Evolutionary conservation across 2,113 vertebrate species (phyloP).

Genomic region (Phrynosoma blainvillii): DNA sequence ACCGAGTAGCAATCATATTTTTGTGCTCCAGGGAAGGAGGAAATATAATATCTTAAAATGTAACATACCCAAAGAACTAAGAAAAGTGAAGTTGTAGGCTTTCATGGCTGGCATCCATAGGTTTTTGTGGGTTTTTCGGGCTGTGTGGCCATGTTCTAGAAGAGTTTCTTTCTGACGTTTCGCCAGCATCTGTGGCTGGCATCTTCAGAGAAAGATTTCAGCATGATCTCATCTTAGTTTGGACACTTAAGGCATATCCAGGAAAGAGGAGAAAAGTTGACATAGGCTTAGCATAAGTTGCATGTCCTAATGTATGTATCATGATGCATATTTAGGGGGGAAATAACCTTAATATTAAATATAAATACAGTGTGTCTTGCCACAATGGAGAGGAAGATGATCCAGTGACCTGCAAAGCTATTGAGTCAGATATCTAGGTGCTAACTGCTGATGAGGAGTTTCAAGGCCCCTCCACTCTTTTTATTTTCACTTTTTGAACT

Average conservation of each 20-base stretch:
- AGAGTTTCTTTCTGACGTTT: too few species aligned
- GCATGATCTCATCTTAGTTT: not conserved
- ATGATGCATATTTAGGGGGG: not conserved
- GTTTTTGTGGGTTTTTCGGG: too few species aligned
- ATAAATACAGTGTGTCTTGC: not conserved
- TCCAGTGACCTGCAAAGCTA: not conserved
- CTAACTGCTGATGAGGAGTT: not conserved
- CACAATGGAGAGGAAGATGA: not conserved
- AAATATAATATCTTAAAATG: slow-evolving; percentile 19
- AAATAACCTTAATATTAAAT: not conserved
- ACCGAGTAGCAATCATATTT: slow-evolving; percentile 18
- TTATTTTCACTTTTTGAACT: not conserved
- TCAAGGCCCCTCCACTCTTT: not conserved
- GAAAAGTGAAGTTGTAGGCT: too few species aligned
- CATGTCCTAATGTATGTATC: not conserved
- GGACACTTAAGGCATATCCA: not conserved
- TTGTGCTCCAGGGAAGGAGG: slow-evolving; percentile 2
- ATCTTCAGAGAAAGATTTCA: too few species aligned
- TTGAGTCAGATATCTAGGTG: not conserved
- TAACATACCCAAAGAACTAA: fast-evolving
- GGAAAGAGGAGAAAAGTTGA: not conserved
- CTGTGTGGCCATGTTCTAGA: too few species aligned
- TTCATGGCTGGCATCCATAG: too few species aligned
- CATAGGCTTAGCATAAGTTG: not conserved
- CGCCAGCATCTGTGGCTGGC: too few species aligned